These are phyloP conservation scores for Apodemia zela DNA, from an alignment of 2,888 invertebrate genomes.

Conservation along the genomic window DNA sequence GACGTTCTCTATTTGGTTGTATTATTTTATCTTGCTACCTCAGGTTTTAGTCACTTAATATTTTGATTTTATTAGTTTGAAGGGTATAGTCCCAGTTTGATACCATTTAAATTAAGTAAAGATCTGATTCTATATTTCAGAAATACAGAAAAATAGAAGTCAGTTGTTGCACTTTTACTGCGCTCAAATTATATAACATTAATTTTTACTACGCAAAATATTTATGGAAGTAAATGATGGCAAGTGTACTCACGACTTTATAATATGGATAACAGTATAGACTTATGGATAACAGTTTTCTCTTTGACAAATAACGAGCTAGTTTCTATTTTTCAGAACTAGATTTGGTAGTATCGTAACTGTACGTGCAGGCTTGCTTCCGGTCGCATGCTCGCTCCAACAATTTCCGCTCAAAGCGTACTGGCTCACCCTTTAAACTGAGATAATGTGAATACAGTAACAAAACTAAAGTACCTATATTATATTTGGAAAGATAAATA, in stretches of 20 bases:
- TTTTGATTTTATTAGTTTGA: too few relatives aligned
- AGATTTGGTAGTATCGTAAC: slow-evolving; percentile 5
- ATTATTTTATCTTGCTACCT: too few relatives aligned
- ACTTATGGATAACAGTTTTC: slow-evolving; percentile 1
- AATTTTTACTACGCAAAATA: too few relatives aligned
- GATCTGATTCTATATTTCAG: too few relatives aligned
- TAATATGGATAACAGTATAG: neutral
- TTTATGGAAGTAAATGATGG: neutral
- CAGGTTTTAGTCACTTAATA: too few relatives aligned
- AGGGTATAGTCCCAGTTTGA: too few relatives aligned
- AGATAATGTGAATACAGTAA: neutral
- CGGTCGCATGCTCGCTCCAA: slow-evolving; percentile 19
- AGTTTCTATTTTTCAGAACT: slow-evolving; percentile 16
- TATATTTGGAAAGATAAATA: neutral
- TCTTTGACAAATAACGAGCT: slow-evolving; percentile 8
- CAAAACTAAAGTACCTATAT: neutral
- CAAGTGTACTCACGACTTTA: neutral
- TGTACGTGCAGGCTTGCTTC: slow-evolving; percentile 17
- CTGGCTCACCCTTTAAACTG: slow-evolving; percentile 8
- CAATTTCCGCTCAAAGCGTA: slow-evolving; percentile 19
- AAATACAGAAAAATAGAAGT: too few relatives aligned
- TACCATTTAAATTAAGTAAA: too few relatives aligned
- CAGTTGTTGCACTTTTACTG: too few relatives aligned
- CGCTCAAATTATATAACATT: too few relatives aligned
- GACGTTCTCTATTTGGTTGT: too few relatives aligned